Percentiles rank a stretch among this genome's conserved stretches.
phyloP scores from a whole-genome alignment of 2,888 invertebrate species.

The Caenorhabditis macrosperma region DNA sequence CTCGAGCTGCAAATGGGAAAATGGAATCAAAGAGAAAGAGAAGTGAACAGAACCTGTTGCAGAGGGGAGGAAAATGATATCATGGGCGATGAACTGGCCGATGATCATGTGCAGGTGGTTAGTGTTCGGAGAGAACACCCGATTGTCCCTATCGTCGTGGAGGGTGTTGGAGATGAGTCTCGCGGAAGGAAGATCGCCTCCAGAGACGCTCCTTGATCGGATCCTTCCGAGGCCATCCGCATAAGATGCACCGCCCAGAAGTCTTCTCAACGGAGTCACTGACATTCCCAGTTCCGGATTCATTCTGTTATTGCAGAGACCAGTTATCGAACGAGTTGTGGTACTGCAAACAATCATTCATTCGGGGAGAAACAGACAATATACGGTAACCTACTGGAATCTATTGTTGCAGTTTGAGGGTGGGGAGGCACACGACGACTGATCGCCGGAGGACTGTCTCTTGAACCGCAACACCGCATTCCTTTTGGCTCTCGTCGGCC shows the following conservation, averaged over 20 bases:
- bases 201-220: constrained; percentile 42
- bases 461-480: constrained; percentile 14
- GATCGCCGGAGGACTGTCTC: constrained; percentile 11
- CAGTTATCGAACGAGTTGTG: constrained; percentile 83
- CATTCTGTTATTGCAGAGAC: constrained; percentile 89
- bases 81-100: constrained; percentile 93
- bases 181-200: constrained; percentile 54
- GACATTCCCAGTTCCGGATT: constrained; percentile 89
- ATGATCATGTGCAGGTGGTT: constrained; percentile 87
- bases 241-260: constrained; percentile 87
- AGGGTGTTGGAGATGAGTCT: constrained; percentile 60
- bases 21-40: no score
- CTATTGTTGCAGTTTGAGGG: constrained; percentile 36
- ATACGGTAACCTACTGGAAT: constrained; percentile 30
- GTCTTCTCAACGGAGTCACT: constrained; percentile 88
- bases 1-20: constrained; percentile 18
- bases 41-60: constrained; percentile 44
- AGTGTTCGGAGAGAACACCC: constrained; percentile 35
- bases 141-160: constrained; percentile 48
- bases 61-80: constrained; percentile 92
- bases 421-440: constrained; percentile 17
- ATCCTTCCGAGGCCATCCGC: constrained; percentile 80
- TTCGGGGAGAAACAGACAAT: not conserved
- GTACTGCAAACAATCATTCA: constrained; percentile 18
- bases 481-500: not conserved